Evolutionary conservation across 2,797 vertebrate genomes (phyloP).

Genomic region (Astyanax mexicanus): DNA sequence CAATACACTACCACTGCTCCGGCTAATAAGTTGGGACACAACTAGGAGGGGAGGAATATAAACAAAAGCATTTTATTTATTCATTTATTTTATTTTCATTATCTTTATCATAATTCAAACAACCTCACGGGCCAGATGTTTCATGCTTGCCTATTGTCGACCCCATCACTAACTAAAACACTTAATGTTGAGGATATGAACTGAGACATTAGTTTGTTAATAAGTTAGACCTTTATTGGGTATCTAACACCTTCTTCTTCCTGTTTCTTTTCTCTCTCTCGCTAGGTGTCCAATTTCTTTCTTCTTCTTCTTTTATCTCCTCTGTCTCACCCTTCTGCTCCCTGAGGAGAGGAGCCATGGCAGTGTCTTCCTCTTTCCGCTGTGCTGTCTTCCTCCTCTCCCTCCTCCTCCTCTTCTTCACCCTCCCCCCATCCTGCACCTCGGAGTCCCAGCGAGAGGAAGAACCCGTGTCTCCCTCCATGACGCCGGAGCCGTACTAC

Average conservation of each 20-base stretch:
- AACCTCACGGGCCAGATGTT: too few relatives aligned
- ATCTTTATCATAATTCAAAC: too few relatives aligned
- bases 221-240: constrained; percentile 5
- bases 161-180: too few relatives aligned
- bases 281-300: constrained; percentile 63
- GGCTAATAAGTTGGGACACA: too few relatives aligned
- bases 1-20: too few relatives aligned
- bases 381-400: constrained; percentile 52
- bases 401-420: constrained; percentile 49
- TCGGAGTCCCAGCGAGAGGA: constrained; percentile 57
- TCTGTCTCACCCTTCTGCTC: constrained; percentile 34
- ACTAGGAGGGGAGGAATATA: too few relatives aligned
- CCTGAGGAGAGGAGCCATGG: constrained; percentile 37
- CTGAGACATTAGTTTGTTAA: not conserved
- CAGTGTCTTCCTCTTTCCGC: not conserved
- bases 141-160: too few relatives aligned
- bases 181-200: not conserved
- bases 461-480: constrained; percentile 7
- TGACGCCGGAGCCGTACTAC: constrained; percentile 15
- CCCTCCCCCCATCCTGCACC: constrained; percentile 51
- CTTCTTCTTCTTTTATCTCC: constrained; percentile 35
- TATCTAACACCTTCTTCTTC: not conserved
- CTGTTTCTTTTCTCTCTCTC: constrained; percentile 2
- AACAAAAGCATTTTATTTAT: too few relatives aligned
- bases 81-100: too few relatives aligned